These are phyloP conservation scores for Glyptemys insculpta DNA, from an alignment of 2,797 vertebrate genomes.

Conservation along the genomic window DNA sequence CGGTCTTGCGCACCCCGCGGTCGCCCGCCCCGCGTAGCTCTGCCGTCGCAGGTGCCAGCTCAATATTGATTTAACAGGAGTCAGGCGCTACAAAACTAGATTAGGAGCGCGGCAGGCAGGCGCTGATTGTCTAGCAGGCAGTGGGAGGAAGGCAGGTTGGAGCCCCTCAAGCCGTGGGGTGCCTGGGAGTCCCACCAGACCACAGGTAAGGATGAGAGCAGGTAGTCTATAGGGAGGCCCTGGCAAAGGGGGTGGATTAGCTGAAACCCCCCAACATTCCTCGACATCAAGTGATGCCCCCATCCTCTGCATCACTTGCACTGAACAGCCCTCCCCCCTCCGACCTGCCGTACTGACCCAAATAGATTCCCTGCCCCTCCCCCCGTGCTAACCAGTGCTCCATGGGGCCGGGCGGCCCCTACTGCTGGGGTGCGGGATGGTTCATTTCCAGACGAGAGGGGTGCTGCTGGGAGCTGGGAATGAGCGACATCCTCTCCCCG, in stretches of 20 bases:
- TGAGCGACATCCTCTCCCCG: background rate
- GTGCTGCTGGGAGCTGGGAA: background rate
- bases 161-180: no score
- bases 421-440: no score
- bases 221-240: no score
- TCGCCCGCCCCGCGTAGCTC: background rate
- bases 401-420: background rate
- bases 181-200: no score
- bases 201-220: no score
- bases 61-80: conserved; percentile 12
- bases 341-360: background rate
- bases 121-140: background rate
- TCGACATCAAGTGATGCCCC: background rate
- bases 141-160: background rate
- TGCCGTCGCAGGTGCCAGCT: background rate
- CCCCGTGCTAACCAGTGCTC: fast-evolving
- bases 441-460: background rate
- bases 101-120: background rate
- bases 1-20: background rate
- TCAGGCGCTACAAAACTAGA: background rate
- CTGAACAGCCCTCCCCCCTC: no score
- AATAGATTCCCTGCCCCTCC: no score
- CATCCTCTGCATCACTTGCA: background rate
- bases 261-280: no score
- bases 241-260: no score